phyloP scores from a whole-genome alignment of 2,888 invertebrate genomes.

The Cephus pygmeus region DNA sequence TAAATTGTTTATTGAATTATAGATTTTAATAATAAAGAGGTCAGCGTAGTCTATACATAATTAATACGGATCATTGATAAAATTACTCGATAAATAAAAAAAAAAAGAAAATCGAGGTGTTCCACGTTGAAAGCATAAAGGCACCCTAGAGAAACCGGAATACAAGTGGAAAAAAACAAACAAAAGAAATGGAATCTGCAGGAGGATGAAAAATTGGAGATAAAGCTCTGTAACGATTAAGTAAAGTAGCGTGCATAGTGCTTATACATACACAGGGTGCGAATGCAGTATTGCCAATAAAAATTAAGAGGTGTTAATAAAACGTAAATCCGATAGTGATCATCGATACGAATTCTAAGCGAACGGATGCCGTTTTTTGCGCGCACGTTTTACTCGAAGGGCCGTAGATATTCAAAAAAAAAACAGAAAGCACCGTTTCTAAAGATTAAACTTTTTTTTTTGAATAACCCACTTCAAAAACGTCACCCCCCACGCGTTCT shows the following conservation, averaged over 20 bases:
- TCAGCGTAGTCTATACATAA: not conserved
- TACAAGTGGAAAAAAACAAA: not conserved
- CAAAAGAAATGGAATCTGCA: not conserved
- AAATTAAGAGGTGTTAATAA: conserved; percentile 20
- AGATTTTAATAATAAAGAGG: conserved; percentile 49
- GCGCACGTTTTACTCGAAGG: not conserved
- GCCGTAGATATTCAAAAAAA: conserved; percentile 6
- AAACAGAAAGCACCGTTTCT: not conserved
- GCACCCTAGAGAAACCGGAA: not conserved
- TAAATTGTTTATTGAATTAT: conserved; percentile 62
- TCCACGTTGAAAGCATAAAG: not conserved
- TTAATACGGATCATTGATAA: too few relatives aligned
- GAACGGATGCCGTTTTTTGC: not conserved
- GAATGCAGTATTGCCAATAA: conserved; percentile 43
- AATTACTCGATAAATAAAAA: not conserved
- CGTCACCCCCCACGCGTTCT: not conserved
- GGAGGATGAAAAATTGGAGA: not conserved
- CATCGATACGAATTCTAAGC: not conserved
- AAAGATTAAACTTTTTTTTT: not conserved
- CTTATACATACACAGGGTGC: conserved; percentile 43
- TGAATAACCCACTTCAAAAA: not conserved
- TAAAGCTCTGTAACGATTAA: conserved; percentile 28
- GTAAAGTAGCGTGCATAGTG: conserved; percentile 33
- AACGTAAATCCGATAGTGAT: not conserved
- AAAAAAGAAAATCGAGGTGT: not conserved